phyloP scores from a whole-genome alignment of 2,113 vertebrate genomes.

The Ochotona curzoniae region DNA sequence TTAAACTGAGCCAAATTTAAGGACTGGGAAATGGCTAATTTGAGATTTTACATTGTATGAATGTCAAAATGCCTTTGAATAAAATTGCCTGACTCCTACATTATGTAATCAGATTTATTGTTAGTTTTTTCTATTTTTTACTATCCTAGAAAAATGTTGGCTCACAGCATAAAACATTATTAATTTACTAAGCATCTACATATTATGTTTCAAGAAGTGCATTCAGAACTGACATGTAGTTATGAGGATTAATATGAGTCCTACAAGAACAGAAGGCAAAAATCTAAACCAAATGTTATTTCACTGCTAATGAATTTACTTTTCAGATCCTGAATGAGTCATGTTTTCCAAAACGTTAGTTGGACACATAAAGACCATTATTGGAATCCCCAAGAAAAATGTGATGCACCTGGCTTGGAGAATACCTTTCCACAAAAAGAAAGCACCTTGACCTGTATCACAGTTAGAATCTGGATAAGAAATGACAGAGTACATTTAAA shows the following conservation, averaged over 20 bases:
- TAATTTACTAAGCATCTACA: background rate
- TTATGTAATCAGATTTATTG: background rate
- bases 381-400: background rate
- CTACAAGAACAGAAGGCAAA: background rate
- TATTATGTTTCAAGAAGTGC: background rate
- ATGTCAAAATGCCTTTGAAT: conserved; percentile 21
- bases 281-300: background rate
- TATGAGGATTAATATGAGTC: background rate
- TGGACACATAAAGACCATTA: background rate
- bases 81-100: background rate
- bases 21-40: background rate
- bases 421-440: background rate
- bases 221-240: background rate
- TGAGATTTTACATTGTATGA: background rate
- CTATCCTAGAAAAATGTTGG: background rate
- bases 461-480: background rate
- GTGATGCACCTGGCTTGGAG: background rate
- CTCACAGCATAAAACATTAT: background rate
- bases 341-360: background rate
- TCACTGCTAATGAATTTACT: background rate
- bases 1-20: background rate
- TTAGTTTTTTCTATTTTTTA: background rate
- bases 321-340: background rate
- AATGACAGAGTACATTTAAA: background rate
- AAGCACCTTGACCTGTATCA: background rate